These are phyloP conservation scores for Heliocidaris erythrogramma DNA, from an alignment of 35 echinoderm and acorn worm genomes.

Conservation along the genomic window DNA sequence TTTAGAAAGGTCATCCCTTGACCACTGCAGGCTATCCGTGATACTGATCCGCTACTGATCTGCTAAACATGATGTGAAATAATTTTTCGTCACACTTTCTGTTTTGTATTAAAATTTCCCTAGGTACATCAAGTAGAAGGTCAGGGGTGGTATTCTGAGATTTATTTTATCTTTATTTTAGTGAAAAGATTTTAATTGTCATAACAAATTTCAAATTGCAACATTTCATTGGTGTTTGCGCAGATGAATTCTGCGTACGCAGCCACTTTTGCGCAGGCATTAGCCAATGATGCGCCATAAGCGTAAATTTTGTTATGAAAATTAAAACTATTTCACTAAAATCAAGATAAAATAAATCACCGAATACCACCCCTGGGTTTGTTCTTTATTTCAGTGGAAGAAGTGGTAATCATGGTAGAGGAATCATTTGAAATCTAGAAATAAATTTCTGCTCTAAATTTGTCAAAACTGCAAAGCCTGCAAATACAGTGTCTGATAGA, in stretches of 20 bases:
- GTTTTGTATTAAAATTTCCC: neutral
- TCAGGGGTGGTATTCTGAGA: too few relatives aligned
- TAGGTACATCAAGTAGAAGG: neutral
- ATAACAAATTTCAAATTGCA: too few relatives aligned
- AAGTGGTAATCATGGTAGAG: neutral
- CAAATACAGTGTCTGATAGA: neutral
- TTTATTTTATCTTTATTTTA: too few relatives aligned
- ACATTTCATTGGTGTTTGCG: too few relatives aligned
- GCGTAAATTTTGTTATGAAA: too few relatives aligned
- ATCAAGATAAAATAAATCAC: too few relatives aligned
- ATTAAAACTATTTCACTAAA: too few relatives aligned
- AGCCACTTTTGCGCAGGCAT: too few relatives aligned
- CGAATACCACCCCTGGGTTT: too few relatives aligned
- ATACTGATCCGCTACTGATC: neutral
- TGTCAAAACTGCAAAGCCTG: neutral
- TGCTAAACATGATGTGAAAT: neutral
- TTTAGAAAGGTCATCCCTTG: slow-evolving; percentile 10
- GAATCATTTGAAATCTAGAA: neutral
- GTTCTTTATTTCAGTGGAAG: neutral
- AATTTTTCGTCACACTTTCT: neutral
- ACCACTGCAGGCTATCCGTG: neutral
- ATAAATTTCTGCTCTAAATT: neutral
- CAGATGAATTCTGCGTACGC: too few relatives aligned
- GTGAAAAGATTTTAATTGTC: too few relatives aligned
- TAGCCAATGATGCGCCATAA: too few relatives aligned